phyloP scores from a whole-genome alignment of 2,888 invertebrate genomes.

The Dolichopus griseipennis region DNA sequence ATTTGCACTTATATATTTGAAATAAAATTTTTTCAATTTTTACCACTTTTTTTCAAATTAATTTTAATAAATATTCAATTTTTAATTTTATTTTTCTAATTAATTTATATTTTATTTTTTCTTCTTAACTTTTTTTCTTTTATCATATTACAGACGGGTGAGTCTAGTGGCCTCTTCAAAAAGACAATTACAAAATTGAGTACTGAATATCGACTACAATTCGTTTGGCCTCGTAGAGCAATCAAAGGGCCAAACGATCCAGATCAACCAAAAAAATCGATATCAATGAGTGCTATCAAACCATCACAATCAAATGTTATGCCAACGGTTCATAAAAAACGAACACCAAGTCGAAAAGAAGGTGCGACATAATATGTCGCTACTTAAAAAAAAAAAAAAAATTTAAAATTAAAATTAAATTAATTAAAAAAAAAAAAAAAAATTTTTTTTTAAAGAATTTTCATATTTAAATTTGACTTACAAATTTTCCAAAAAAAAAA shows the following conservation, averaged over 20 bases:
- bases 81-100: no score
- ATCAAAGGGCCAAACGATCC: slow-evolving; percentile 48
- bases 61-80: no score
- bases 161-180: slow-evolving; percentile 60
- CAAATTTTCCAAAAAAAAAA: no score
- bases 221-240: slow-evolving; percentile 66
- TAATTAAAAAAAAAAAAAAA: neutral
- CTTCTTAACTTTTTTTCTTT: slow-evolving; percentile 18
- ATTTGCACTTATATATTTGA: no score
- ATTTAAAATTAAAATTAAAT: neutral
- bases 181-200: slow-evolving; percentile 65
- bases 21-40: no score
- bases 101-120: slow-evolving; percentile 8
- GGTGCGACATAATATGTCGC: slow-evolving; percentile 45
- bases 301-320: slow-evolving; percentile 46
- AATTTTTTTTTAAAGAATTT: no score
- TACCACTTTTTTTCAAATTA: no score
- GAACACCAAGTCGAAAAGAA: slow-evolving; percentile 48
- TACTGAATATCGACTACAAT: slow-evolving; percentile 83
- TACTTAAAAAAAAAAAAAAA: slow-evolving; percentile 16
- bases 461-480: no score
- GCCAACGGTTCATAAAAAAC: slow-evolving; percentile 59
- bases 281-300: slow-evolving; percentile 79
- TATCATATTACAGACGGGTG: slow-evolving; percentile 45
- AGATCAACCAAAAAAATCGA: slow-evolving; percentile 65